Base-by-base conservation (phyloP, 1,140 invertebrate species). In the Cotesia typhae region DNA sequence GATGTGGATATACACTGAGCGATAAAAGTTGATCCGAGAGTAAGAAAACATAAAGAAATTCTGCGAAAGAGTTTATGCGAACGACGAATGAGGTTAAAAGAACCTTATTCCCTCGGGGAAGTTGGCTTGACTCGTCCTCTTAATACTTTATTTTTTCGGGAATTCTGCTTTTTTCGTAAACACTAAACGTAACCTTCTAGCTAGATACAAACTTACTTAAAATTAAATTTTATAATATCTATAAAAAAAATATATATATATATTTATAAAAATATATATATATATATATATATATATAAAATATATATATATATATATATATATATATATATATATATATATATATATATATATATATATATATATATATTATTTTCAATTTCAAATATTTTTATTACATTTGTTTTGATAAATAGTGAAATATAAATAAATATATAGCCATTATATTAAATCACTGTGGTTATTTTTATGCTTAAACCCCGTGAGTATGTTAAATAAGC, bases 21-120 rank as follows among this genome's bases (percentile, higher is more conserved):
- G 37, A 71, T 71, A 71, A 71, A 71, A 71, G 38, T 64, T 64
- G 69, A 64, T 71, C 59, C 14, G 17, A 41, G 38, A 71, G 12
- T 36, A 66, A 47, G 41, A 47, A 47, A 47, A 37, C 64, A 66
- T 35, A 17, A 38, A 20, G 7, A 14, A 66, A 66, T 66, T 66
- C 28, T 12, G 17, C 17, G 6, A 53, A 5, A 38, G 14, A 52
- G 4, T 66, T 52, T 66, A 52, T 52, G 47, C 64, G 41, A 47
- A 66, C 6, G 41, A 66, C n/a, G 47, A 38, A 52, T 38, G 17
- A 37, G 20, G 17, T 17, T 10, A 64, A n/a, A 64, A n/a, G 41
- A 52, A 51, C 20, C 47, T 66, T 37, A 66, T 66, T 66, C 64
- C 47, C 10, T 28, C 20, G 14, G 41, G 59, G 20, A 60, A 6